Conservation (phyloP, 1,140 invertebrate species). For the Phthorimaea operculella region DNA sequence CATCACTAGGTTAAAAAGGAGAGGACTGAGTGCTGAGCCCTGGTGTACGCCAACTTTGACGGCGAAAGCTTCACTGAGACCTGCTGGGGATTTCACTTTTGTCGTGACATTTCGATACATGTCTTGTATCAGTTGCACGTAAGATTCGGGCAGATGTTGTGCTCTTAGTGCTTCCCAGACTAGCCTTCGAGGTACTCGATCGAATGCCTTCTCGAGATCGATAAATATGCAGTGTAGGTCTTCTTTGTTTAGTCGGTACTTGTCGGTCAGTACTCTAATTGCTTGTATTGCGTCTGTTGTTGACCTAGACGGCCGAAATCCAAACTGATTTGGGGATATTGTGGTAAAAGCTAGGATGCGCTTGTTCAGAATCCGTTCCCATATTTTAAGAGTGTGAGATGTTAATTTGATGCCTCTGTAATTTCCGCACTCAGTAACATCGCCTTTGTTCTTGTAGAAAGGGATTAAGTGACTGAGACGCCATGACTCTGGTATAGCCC, state of each 20-base stretch:
- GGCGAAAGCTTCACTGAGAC: background rate
- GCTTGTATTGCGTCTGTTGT: conserved; percentile 3
- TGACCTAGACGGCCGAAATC: background rate
- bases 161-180: conserved; percentile 1
- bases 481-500: conserved; percentile 5
- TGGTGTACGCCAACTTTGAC: background rate
- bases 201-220: conserved; percentile 2
- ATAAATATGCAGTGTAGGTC: background rate
- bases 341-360: background rate
- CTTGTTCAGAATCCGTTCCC: background rate
- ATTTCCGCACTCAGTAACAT: conserved; percentile 3
- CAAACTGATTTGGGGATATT: conserved; percentile 1
- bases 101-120: background rate
- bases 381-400: conserved; percentile 8
- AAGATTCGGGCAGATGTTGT: background rate
- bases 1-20: no score
- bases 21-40: no score
- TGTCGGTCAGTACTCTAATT: background rate
- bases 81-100: background rate
- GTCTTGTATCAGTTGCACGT: background rate
- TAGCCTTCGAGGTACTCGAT: background rate
- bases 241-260: background rate
- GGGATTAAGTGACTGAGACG: conserved; percentile 3
- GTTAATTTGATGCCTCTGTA: conserved; percentile 6
- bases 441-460: conserved; percentile 8